Conservation (phyloP, 2,797 vertebrate genomes). For the Nasua narica region DNA sequence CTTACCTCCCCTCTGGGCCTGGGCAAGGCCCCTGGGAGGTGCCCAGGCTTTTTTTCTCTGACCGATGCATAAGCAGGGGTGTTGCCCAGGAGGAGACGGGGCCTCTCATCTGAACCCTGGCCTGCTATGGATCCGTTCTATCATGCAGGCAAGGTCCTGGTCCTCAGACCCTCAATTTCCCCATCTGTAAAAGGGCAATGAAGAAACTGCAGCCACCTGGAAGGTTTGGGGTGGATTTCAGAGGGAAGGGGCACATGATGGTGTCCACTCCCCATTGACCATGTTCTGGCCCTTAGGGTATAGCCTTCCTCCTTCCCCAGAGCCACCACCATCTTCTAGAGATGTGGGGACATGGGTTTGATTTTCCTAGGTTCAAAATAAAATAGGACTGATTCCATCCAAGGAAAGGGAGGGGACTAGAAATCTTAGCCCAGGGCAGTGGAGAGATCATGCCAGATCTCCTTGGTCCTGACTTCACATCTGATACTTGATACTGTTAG, state of each 20-base stretch:
- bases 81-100: rapidly evolving
- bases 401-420: background rate
- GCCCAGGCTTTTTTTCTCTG: background rate
- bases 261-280: background rate
- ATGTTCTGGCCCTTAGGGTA: too few relatives aligned
- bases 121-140: background rate
- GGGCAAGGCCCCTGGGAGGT: background rate
- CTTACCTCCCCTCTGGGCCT: background rate
- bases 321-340: background rate
- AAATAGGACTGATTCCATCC: background rate
- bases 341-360: background rate
- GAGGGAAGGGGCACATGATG: too few relatives aligned
- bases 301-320: background rate
- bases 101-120: background rate
- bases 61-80: background rate
- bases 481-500: background rate
- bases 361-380: background rate
- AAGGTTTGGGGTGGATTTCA: background rate
- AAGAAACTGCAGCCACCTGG: background rate
- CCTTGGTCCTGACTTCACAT: background rate
- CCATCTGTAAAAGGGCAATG: background rate
- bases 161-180: background rate
- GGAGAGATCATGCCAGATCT: background rate
- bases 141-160: background rate
- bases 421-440: background rate